Evolutionary conservation across 2,797 vertebrate species (phyloP).

Genomic region (Sebastes iracundus): DNA sequence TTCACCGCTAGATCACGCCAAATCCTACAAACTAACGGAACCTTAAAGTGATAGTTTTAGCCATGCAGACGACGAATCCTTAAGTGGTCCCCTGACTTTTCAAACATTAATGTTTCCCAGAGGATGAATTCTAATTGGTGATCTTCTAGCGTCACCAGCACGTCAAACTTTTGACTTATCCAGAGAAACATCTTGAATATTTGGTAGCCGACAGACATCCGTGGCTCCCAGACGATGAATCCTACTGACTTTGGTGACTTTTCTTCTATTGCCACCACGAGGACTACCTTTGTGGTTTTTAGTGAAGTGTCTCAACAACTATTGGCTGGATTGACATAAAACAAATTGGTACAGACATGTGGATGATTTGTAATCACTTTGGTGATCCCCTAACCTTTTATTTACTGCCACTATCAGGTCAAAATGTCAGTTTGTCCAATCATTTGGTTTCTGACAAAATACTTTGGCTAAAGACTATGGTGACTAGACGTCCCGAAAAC

Average conservation of each 20-base stretch:
- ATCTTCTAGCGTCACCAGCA: neutral
- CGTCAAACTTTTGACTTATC: neutral
- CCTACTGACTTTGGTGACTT: too few species aligned
- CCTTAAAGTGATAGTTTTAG: neutral
- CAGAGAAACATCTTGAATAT: too few species aligned
- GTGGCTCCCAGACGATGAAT: too few species aligned
- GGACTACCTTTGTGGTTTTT: neutral
- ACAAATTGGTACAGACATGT: neutral
- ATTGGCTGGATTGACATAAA: neutral
- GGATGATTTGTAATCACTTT: too few species aligned
- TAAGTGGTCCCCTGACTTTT: neutral
- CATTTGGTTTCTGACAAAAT: neutral
- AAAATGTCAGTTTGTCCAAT: neutral
- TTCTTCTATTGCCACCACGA: neutral
- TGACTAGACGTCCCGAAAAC: too few species aligned
- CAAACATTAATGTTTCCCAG: neutral
- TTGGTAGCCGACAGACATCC: too few species aligned
- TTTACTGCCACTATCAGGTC: too few species aligned
- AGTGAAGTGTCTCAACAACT: neutral
- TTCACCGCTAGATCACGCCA: too few species aligned
- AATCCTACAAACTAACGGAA: too few species aligned
- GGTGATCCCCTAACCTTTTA: too few species aligned
- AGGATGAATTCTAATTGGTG: neutral
- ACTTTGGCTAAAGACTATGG: neutral
- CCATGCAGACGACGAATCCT: neutral